Evolutionary conservation across 2,888 invertebrate species (phyloP).

Genomic region (Tetheella fluctuosa): DNA sequence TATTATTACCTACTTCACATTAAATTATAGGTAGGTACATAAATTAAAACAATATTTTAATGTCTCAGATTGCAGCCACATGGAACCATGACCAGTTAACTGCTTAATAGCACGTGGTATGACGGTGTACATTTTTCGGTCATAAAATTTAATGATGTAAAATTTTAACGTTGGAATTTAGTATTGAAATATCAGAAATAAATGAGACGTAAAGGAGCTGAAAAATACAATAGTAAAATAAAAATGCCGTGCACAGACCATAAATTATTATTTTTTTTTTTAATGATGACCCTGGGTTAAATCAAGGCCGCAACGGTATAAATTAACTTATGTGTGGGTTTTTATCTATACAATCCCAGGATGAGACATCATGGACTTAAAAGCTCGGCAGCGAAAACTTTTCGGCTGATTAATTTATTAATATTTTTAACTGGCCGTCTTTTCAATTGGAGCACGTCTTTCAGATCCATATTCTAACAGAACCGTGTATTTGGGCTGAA

Average conservation of each 20-base stretch:
- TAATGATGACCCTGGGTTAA: neutral
- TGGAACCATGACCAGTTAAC: conserved; percentile 11
- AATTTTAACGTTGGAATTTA: conserved; percentile 13
- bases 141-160: conserved; percentile 10
- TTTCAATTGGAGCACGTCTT: too few relatives aligned
- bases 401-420: too few relatives aligned
- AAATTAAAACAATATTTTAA: neutral
- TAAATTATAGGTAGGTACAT: too few relatives aligned
- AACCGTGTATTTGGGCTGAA: too few relatives aligned
- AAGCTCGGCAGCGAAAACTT: too few relatives aligned
- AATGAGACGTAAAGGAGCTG: conserved; percentile 7
- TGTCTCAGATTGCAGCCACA: neutral
- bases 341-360: too few relatives aligned
- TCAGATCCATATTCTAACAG: too few relatives aligned
- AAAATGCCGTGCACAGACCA: neutral
- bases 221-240: conserved; percentile 11
- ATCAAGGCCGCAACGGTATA: neutral
- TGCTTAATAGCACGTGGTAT: conserved; percentile 15
- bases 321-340: neutral
- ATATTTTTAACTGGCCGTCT: too few relatives aligned
- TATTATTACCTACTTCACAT: too few relatives aligned
- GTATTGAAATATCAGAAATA: neutral
- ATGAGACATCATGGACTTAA: too few relatives aligned
- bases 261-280: neutral
- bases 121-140: conserved; percentile 1